Percentiles rank a stretch among this genome's conserved stretches.
Conservation (phyloP, 2,797 vertebrate species). For the Sebastes itinus region DNA sequence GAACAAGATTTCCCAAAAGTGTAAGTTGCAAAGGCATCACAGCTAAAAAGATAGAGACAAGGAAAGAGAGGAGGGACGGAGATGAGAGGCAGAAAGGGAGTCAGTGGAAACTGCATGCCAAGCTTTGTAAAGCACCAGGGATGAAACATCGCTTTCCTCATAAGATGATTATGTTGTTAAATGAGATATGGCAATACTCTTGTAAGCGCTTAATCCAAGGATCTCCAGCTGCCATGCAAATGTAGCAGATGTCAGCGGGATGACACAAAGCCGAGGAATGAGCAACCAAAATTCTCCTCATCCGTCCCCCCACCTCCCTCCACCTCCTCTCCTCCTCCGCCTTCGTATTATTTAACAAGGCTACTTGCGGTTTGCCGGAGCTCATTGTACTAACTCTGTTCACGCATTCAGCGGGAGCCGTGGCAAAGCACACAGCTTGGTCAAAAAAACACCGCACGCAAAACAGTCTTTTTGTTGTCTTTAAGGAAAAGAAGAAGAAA, state of each 20-base stretch:
- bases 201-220: slow-evolving; percentile 82
- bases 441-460: background rate
- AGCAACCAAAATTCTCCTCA: slow-evolving; percentile 64
- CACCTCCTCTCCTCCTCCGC: background rate
- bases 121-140: slow-evolving; percentile 70
- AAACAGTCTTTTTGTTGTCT: slow-evolving; percentile 31
- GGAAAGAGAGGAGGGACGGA: slow-evolving; percentile 4
- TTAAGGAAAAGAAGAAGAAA: background rate
- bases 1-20: slow-evolving; percentile 36
- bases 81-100: slow-evolving; percentile 34
- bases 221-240: slow-evolving; percentile 82
- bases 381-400: slow-evolving; percentile 33
- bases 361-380: slow-evolving; percentile 13
- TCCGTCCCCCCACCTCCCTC: slow-evolving; percentile 13
- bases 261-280: slow-evolving; percentile 78
- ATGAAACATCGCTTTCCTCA: slow-evolving; percentile 74
- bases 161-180: slow-evolving; percentile 84
- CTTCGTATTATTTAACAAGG: slow-evolving; percentile 47
- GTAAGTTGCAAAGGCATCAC: slow-evolving; percentile 27
- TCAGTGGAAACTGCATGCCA: slow-evolving; percentile 58
- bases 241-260: slow-evolving; percentile 80
- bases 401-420: slow-evolving; percentile 6
- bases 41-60: slow-evolving; percentile 14
- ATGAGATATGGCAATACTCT: slow-evolving; percentile 81
- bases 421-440: slow-evolving; percentile 20